Conservation (phyloP, 2,113 vertebrate genomes). For the Candoia aspera region DNA sequence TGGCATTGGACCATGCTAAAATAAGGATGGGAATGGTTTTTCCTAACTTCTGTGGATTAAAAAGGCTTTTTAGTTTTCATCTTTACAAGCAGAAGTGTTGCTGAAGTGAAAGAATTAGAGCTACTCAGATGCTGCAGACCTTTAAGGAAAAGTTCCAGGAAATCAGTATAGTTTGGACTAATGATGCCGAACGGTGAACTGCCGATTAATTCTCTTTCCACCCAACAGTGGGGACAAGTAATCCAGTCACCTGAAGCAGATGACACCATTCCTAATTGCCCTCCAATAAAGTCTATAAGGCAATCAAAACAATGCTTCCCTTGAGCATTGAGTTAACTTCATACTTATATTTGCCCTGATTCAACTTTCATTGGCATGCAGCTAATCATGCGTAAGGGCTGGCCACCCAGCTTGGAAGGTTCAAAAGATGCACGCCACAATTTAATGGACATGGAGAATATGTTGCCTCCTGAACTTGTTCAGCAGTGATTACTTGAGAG, state of each 20-base stretch:
- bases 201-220: neutral
- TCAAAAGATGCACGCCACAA: neutral
- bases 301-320: neutral
- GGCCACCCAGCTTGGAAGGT: neutral
- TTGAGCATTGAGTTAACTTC: neutral
- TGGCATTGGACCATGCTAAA: conserved; percentile 3
- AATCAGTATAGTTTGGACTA: no score
- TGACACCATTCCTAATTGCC: neutral
- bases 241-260: neutral
- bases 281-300: neutral
- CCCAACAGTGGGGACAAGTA: neutral
- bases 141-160: neutral
- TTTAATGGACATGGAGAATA: neutral
- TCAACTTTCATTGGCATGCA: neutral
- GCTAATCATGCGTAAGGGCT: no score
- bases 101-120: neutral
- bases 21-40: neutral
- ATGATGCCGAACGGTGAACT: neutral
- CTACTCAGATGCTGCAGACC: neutral
- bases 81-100: neutral
- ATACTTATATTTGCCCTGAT: neutral
- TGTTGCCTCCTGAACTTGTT: neutral
- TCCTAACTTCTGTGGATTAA: neutral
- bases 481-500: neutral
- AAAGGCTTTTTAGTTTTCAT: neutral